Percentiles rank a stretch among this genome's conserved stretches.
These are phyloP conservation scores for Recurvirostra avosetta DNA, from an alignment of 2,113 vertebrate species.

Conservation along the genomic window DNA sequence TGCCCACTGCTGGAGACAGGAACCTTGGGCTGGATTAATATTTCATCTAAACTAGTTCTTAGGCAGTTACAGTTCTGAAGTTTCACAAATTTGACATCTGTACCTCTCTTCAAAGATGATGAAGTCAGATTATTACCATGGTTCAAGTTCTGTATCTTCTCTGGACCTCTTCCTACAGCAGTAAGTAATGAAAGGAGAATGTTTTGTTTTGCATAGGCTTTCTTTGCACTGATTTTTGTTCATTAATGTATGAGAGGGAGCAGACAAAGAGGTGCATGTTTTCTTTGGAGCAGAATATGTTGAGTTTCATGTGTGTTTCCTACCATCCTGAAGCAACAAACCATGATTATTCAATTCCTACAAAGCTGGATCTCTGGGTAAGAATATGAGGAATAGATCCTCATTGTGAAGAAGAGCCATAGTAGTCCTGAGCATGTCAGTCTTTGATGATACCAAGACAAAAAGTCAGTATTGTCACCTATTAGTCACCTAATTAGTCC, in stretches of 20 bases:
- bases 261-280: neutral
- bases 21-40: neutral
- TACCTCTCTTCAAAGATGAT: neutral
- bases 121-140: neutral
- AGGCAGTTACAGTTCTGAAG: neutral
- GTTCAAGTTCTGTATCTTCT: neutral
- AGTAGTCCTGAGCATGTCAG: accelerated
- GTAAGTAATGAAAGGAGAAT: neutral
- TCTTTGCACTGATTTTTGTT: neutral
- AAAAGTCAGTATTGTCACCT: neutral
- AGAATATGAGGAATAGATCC: neutral
- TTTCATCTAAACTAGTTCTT: neutral
- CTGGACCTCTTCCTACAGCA: neutral
- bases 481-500: neutral
- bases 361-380: neutral
- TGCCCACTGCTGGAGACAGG: neutral
- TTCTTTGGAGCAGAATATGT: neutral
- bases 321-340: neutral
- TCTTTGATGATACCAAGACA: neutral
- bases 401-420: neutral
- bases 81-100: neutral
- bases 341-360: neutral
- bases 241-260: neutral
- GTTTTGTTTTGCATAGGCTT: neutral
- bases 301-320: neutral